Percentiles rank a stretch among this genome's conserved stretches.
These are phyloP conservation scores for Mycteria americana DNA, from an alignment of 2,797 vertebrate species.

Conservation along the genomic window DNA sequence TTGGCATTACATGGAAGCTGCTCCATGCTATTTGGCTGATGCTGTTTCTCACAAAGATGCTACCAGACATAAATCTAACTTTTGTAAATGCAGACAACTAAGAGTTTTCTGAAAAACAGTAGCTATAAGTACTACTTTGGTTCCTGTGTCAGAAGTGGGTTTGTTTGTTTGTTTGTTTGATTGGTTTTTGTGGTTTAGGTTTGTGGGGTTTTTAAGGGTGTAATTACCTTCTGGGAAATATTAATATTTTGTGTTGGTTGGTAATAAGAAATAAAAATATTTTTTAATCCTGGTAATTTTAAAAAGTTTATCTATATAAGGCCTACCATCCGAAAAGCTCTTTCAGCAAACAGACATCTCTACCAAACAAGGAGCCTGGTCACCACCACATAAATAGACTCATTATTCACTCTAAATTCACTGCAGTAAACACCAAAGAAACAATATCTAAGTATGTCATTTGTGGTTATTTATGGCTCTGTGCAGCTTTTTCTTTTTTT, in stretches of 20 bases:
- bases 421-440: slow-evolving; percentile 8
- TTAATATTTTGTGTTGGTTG: not conserved
- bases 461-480: slow-evolving; percentile 3
- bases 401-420: slow-evolving; percentile 6
- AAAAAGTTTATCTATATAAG: not conserved
- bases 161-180: not conserved
- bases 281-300: not conserved
- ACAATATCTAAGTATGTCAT: not conserved
- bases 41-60: not conserved
- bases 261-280: not conserved
- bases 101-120: not conserved
- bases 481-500: not conserved
- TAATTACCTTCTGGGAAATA: not conserved
- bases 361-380: not conserved
- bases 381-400: not conserved
- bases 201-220: not conserved
- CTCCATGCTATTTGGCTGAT: not conserved
- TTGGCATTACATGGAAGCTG: not conserved
- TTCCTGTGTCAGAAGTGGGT: not conserved
- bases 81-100: not conserved
- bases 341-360: not conserved
- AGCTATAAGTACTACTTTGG: not conserved
- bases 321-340: not conserved
- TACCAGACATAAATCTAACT: not conserved
- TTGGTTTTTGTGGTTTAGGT: not conserved